These are phyloP conservation scores for Ctenosaura bakeri DNA, from an alignment of 2,797 vertebrate species.

Conservation along the genomic window DNA sequence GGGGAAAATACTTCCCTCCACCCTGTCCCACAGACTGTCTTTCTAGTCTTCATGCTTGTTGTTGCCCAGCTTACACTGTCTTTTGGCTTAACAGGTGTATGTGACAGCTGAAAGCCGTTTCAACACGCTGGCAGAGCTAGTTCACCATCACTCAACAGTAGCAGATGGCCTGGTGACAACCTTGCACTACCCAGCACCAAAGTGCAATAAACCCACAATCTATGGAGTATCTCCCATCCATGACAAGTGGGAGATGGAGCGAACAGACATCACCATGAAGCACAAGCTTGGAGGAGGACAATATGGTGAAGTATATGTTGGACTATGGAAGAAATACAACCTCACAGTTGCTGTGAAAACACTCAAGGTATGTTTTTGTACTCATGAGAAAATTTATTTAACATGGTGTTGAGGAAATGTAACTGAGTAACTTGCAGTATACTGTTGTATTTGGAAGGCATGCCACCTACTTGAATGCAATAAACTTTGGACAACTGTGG, in stretches of 20 bases:
- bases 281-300: constrained; percentile 99
- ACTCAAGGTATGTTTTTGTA: constrained; percentile 86
- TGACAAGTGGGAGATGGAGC: constrained; percentile 99
- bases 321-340: constrained; percentile 98
- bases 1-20: not conserved
- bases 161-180: constrained; percentile 98
- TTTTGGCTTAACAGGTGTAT: constrained; percentile 87
- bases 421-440: not conserved
- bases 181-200: constrained; percentile 97
- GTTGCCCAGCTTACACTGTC: constrained; percentile 31
- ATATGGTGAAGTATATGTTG: constrained; percentile 98
- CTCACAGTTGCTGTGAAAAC: constrained; percentile 98
- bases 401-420: constrained; percentile 26
- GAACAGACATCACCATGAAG: constrained; percentile 99
- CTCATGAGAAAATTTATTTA: not conserved
- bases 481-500: not conserved
- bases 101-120: constrained; percentile 98
- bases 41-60: not conserved
- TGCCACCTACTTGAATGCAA: not conserved
- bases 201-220: constrained; percentile 99
- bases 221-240: constrained; percentile 99
- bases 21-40: not conserved
- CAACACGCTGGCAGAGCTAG: constrained; percentile 95
- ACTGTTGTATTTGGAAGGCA: constrained; percentile 39
- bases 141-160: constrained; percentile 98